Evolutionary conservation across 2,888 invertebrate species (phyloP), one percentile per base, ranked within the genome.

Genomic region (Diplolepis rosae): DNA sequence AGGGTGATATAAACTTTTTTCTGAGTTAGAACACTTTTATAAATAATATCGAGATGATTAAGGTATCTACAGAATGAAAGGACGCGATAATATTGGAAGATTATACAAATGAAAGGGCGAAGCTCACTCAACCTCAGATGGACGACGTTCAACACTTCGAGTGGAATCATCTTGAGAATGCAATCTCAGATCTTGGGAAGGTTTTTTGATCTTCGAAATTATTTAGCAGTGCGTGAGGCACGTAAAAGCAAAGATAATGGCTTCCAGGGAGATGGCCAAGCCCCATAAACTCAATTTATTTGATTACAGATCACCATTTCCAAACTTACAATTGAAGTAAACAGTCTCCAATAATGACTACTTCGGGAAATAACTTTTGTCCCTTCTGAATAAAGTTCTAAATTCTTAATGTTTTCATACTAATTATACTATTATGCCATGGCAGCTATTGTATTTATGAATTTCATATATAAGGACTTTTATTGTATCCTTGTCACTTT

Each of bases 141-240:
- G 18, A 18, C 52, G 52, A 27, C n/a, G 52, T 75, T 76, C 74
- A 32, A 76, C 66, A 45, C 50, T n/a, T 35, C 11, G 56, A 65
- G 76, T 79, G 76, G 78, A 66, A 71, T 65, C 74, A 71, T 74
- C 71, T 75, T 69, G 79, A 71, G 78, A 74, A 77, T 72, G 77
- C 68, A 68, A 66, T 70, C 69, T 71, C 69, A 72, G 75, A 77
- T 75, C 76, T 70, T 54, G 70, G 66, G 66, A 69, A 69, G 71
- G 74, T 73, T 77, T 73, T 70, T 67, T 52, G 80, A 79, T 75
- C 79, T 71, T 68, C 69, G 71, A 83, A 85, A 85, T 85, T 85
- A 85, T 85, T 85, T 85, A 85, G 84, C 77, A 78, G 73, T 74
- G 77, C 81, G 81, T 84, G 82, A 81, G 80, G 82, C 81, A 77